Base-by-base conservation (phyloP, 2,113 vertebrate species). In the Brachionichthys hirsutus region DNA sequence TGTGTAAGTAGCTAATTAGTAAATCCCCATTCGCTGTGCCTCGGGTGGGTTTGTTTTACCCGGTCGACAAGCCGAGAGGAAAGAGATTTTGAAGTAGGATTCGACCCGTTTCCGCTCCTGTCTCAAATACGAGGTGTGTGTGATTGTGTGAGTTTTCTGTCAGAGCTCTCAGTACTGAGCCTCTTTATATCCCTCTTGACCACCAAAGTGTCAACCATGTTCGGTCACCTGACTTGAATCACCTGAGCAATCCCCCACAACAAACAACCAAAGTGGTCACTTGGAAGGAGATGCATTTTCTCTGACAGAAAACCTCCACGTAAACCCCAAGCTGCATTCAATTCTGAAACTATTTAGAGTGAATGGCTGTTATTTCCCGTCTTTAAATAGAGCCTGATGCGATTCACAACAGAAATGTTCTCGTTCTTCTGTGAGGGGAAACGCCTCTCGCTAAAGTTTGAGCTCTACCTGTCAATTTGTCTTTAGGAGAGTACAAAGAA, bases 1-100 rank as follows among this genome's bases (percentile, higher is more conserved):
- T 81, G 80, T 85, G 68, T 84, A 87, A 89, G 90, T 88, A 91
- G 89, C 91, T 92, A 92, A 92, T 92, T 92, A 92, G 87, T 89
- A 89, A 92, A 92, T 92, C 90, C 90, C 91, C 85, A 91, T 88
- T 90, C 90, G 89, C 89, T 83, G 87, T 85, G 90, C 91, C 91
- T 89, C 87, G 84, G 91, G 90, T 91, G 87, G 90, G 91, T 92
- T 92, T 92, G 90, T 92, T 92, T 91, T 92, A 90, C 91, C 91
- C 91, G 89, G 90, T 92, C 91, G 90, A 92, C 91, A 92, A 92
- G 91, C 91, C 90, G 89, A 92, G 89, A 91, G 91, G 91, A 92
- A 92, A 89, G 89, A 92, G 89, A 92, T 92, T 92, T 92, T 92
- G 91, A 92, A 92, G 91, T 90, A 92, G 91, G 91, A 92, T 92